phyloP scores from a whole-genome alignment of 2,888 invertebrate species.

The Tanytarsus gracilentus region DNA sequence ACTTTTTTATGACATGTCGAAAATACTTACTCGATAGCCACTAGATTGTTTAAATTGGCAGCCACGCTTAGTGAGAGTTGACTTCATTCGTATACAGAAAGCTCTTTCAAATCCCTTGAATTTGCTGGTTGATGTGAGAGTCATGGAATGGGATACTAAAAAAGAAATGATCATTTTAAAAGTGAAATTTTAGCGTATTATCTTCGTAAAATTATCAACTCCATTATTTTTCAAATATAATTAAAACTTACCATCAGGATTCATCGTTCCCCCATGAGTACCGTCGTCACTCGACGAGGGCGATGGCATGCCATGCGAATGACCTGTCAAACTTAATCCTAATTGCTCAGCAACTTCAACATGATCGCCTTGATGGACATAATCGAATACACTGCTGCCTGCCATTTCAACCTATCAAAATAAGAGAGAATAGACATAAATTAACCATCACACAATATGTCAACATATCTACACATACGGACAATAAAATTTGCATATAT shows the following conservation, averaged over 20 bases:
- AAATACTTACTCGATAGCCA: slow-evolving; percentile 84
- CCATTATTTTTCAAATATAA: neutral
- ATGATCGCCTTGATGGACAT: slow-evolving; percentile 92
- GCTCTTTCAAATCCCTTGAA: slow-evolving; percentile 84
- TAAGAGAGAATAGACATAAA: slow-evolving; percentile 17
- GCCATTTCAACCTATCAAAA: slow-evolving; percentile 90
- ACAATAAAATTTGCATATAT: slow-evolving; percentile 9
- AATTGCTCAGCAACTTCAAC: slow-evolving; percentile 92
- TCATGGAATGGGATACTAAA: slow-evolving; percentile 78
- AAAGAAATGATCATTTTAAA: slow-evolving; percentile 33
- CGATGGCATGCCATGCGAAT: slow-evolving; percentile 40
- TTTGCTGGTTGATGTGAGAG: slow-evolving; percentile 56
- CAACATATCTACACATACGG: neutral
- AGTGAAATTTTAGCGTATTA: too few species aligned
- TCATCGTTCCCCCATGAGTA: slow-evolving; percentile 72
- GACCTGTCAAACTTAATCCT: slow-evolving; percentile 67
- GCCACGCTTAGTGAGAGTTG: slow-evolving; percentile 91
- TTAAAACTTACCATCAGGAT: slow-evolving; percentile 73
- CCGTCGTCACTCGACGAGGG: slow-evolving; percentile 57
- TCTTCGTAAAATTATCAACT: neutral
- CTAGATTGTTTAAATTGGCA: slow-evolving; percentile 89
- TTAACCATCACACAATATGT: too few species aligned
- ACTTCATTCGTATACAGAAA: slow-evolving; percentile 95
- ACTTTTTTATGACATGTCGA: too few species aligned
- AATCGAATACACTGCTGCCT: slow-evolving; percentile 96